These are phyloP conservation scores for Oryzias melastigma DNA, from an alignment of 2,113 vertebrate genomes.

Conservation along the genomic window DNA sequence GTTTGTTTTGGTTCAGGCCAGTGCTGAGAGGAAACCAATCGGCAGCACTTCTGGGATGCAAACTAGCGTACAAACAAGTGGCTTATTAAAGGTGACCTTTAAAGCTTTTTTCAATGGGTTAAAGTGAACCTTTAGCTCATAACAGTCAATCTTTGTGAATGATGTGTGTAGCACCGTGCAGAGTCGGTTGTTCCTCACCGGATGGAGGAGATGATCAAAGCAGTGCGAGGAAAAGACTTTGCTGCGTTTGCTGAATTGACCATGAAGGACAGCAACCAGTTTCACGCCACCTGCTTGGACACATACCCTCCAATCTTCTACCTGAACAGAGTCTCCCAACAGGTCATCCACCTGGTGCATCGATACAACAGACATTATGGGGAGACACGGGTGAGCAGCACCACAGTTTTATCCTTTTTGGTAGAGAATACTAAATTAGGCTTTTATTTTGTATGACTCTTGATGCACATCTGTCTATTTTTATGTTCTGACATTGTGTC, in stretches of 20 bases:
- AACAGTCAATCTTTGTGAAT: not conserved
- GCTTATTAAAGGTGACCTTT: constrained; percentile 82
- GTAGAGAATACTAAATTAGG: not conserved
- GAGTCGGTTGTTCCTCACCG: constrained; percentile 82
- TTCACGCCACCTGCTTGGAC: constrained; percentile 95
- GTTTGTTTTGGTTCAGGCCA: constrained; percentile 78
- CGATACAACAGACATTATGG: constrained; percentile 84
- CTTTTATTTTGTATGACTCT: not conserved
- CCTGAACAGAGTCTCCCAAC: constrained; percentile 83
- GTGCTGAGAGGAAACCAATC: constrained; percentile 81
- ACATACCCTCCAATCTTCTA: constrained; percentile 96
- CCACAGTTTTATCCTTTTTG: not conserved
- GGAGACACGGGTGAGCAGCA: constrained; percentile 79
- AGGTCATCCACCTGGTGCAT: constrained; percentile 85
- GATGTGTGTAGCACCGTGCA: constrained; percentile 81
- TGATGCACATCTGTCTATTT: not conserved
- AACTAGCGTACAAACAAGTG: constrained; percentile 89
- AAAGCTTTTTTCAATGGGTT: not conserved
- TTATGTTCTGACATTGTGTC: constrained; percentile 26
- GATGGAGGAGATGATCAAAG: constrained; percentile 83
- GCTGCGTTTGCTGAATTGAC: constrained; percentile 85
- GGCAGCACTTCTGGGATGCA: constrained; percentile 92
- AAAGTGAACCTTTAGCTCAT: not conserved
- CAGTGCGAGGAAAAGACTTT: constrained; percentile 82
- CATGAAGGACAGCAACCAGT: constrained; percentile 98